A percentile compares a stretch with the other conserved stretches of the same genome.
These are phyloP conservation scores for Natator depressus DNA, from an alignment of 2,113 vertebrate species.

Conservation along the genomic window DNA sequence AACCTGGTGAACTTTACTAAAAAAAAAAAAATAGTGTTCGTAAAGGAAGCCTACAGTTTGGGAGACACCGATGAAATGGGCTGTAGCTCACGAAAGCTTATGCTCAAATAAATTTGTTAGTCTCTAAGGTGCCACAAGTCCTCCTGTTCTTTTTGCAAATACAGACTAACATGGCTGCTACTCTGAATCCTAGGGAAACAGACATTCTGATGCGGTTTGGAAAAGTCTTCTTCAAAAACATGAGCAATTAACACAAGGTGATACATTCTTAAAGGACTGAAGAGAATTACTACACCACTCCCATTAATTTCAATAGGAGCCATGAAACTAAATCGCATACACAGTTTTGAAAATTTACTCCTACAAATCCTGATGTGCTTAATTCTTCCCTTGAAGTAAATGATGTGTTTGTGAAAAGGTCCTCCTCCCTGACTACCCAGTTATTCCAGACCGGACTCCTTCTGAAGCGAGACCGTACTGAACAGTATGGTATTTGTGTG, in stretches of 20 bases:
- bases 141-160: no score
- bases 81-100: no score
- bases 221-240: constrained; percentile 20
- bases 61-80: neutral
- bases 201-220: neutral
- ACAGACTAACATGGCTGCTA: no score
- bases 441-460: neutral
- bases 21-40: neutral
- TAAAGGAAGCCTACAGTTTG: constrained; percentile 14
- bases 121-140: no score
- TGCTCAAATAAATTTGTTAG: no score
- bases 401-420: neutral
- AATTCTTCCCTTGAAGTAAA: neutral
- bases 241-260: constrained; percentile 30
- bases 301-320: constrained; percentile 5
- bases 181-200: constrained; percentile 5
- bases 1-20: neutral
- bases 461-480: neutral
- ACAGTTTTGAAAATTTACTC: neutral
- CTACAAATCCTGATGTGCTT: neutral
- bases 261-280: neutral
- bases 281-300: constrained; percentile 5
- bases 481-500: neutral
- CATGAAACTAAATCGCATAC: neutral
- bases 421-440: neutral